Evolutionary conservation across 1,140 invertebrate species (phyloP).

Genomic region (Trichogramma pretiosum): DNA sequence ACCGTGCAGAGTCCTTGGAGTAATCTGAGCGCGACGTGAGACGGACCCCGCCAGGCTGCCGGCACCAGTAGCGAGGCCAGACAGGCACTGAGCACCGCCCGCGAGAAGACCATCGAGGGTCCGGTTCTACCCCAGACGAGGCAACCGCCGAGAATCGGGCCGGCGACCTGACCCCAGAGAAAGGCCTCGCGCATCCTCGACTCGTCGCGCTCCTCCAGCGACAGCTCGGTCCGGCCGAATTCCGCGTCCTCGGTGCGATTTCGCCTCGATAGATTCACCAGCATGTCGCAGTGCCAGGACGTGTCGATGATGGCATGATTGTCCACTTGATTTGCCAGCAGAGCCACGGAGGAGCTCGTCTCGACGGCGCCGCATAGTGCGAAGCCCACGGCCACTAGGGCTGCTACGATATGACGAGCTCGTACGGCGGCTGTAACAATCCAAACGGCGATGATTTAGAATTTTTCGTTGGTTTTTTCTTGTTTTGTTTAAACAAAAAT

Average conservation of each 20-base stretch:
- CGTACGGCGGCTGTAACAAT: conserved; percentile 47
- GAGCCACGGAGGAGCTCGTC: conserved; percentile 48
- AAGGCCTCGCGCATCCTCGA: conserved; percentile 50
- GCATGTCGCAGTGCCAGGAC: conserved; percentile 43
- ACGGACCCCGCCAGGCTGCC: conserved; percentile 50
- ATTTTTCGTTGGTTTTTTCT: no score
- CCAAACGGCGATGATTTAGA: no score
- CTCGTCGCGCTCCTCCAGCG: conserved; percentile 47
- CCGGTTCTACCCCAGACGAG: conserved; percentile 50
- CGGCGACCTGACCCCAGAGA: conserved; percentile 50
- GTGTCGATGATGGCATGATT: conserved; percentile 43
- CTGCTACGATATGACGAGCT: conserved; percentile 45
- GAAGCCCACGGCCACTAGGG: conserved; percentile 47
- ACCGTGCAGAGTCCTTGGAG: conserved; percentile 52
- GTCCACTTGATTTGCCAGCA: conserved; percentile 45
- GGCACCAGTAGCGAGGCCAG: conserved; percentile 47
- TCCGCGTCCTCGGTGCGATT: conserved; percentile 40
- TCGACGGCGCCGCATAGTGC: conserved; percentile 50
- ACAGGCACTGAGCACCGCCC: conserved; percentile 48
- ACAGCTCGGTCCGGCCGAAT: conserved; percentile 41
- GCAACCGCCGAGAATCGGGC: conserved; percentile 48
- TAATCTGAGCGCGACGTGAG: conserved; percentile 49
- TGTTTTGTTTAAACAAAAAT: no score
- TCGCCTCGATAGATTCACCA: conserved; percentile 37
- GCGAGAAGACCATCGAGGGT: conserved; percentile 49